Evolutionary conservation across 2,888 invertebrate species (phyloP), one percentile per base, ranked within the genome.

Genomic region (Caenorhabditis afra): DNA sequence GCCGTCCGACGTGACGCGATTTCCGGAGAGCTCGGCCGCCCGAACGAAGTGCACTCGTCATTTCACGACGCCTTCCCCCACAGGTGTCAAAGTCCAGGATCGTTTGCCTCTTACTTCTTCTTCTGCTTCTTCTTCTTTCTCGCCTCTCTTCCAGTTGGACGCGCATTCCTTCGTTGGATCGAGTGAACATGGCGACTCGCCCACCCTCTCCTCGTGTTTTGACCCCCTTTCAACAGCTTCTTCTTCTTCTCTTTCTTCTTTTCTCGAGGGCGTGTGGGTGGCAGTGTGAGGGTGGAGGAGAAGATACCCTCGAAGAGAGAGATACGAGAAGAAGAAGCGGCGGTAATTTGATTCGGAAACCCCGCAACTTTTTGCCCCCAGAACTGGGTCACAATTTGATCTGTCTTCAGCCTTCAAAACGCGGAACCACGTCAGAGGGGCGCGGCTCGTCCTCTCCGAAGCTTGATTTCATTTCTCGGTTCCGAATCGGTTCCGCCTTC

Each of bases 321-420:
- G n/a, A n/a, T n/a, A n/a, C n/a, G n/a, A n/a, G n/a, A n/a, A n/a
- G n/a, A 73, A 73, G 64, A 73, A 64, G 64, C 64, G 64, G 58
- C 22, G 58, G 73, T 73, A 65, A 73, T 73, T 73, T 64, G 58
- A 50, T 64, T 73, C 73, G 57, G 64, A 73, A 29, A 29, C 50
- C 57, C 39, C 57, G 44, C 44, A 71, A 71, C 71, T 62, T 71
- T 71, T 71, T 49, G 49, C 57, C 41, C 68, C 57, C 18, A 73
- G 57, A 71, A 73, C 57, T 65, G 73, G 73, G 73, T 73, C 73
- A 73, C 64, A 73, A 73, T 65, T 65, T 73, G 64, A 64, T 64
- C 73, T 57, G 41, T 67, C 67, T 58, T n/a, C 14, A 14, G 3
- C 3, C 20, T 10, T 14, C 62, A 22, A 22, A 53, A 35, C 18